phyloP scores from a whole-genome alignment of 2,888 invertebrate genomes.

The Temnothorax ravouxi region DNA sequence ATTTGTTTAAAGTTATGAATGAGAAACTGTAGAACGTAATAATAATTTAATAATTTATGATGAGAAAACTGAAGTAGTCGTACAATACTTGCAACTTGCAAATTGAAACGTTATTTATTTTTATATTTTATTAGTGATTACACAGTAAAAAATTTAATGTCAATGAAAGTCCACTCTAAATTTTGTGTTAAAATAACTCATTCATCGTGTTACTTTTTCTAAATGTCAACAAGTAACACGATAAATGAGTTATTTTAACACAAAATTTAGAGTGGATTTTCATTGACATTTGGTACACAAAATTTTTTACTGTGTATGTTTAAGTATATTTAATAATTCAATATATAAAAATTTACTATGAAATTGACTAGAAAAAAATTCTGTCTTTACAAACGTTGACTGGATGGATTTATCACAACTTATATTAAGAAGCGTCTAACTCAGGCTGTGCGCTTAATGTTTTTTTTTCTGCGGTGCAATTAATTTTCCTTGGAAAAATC shows the following conservation, averaged over 20 bases:
- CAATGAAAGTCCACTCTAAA: too few species aligned
- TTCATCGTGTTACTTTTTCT: too few species aligned
- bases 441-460: background rate
- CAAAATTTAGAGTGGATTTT: too few species aligned
- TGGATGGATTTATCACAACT: background rate
- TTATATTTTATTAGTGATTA: background rate
- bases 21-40: background rate
- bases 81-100: background rate
- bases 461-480: background rate
- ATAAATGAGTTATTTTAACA: too few species aligned
- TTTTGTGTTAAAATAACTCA: too few species aligned
- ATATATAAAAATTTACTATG: background rate
- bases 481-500: slow-evolving; percentile 35
- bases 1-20: background rate
- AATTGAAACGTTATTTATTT: slow-evolving; percentile 5
- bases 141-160: too few species aligned
- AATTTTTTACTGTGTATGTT: too few species aligned
- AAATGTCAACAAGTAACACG: too few species aligned
- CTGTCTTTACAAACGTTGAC: background rate
- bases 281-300: too few species aligned
- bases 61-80: background rate
- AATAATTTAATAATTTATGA: slow-evolving; percentile 18
- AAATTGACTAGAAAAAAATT: background rate
- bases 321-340: slow-evolving; percentile 4
- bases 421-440: background rate